phyloP scores from a whole-genome alignment of 2,888 invertebrate genomes.

The Drosophila austrosaltans region DNA sequence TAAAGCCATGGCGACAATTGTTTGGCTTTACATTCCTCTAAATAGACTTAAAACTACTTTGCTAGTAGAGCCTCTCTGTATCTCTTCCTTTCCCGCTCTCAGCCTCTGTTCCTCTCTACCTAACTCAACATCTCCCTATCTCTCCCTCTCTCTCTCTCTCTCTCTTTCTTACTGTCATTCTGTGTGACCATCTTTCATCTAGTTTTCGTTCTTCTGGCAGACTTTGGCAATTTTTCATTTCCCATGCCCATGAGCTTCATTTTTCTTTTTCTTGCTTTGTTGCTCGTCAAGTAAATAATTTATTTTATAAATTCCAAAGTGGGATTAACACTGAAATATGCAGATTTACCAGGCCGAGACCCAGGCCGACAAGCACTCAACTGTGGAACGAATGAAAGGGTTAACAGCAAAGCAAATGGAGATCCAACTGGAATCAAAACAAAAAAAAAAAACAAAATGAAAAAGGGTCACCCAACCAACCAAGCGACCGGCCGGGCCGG shows the following conservation, averaged over 20 bases:
- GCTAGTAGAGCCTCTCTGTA: neutral
- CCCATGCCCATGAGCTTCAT: conserved; percentile 39
- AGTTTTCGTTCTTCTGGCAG: conserved; percentile 13
- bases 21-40: conserved; percentile 35
- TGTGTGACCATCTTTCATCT: conserved; percentile 31
- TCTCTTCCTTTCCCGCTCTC: neutral
- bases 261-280: conserved; percentile 55
- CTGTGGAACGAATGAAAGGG: conserved; percentile 32
- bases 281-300: conserved; percentile 67
- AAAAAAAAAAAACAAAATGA: conserved; percentile 48
- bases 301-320: conserved; percentile 77
- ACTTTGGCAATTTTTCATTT: conserved; percentile 58
- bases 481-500: conserved; percentile 18
- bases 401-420: conserved; percentile 26
- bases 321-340: conserved; percentile 78
- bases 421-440: conserved; percentile 12
- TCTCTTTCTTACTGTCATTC: neutral
- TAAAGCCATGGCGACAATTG: neutral
- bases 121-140: neutral
- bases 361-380: conserved; percentile 9
- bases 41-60: conserved; percentile 38
- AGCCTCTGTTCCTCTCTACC: neutral
- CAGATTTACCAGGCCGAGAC: conserved; percentile 59
- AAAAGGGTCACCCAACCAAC: conserved; percentile 50
- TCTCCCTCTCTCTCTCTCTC: neutral